Percentiles rank a stretch among this genome's conserved stretches.
Evolutionary conservation across 2,888 invertebrate species (phyloP).

Genomic region (Cistogaster globosa): DNA sequence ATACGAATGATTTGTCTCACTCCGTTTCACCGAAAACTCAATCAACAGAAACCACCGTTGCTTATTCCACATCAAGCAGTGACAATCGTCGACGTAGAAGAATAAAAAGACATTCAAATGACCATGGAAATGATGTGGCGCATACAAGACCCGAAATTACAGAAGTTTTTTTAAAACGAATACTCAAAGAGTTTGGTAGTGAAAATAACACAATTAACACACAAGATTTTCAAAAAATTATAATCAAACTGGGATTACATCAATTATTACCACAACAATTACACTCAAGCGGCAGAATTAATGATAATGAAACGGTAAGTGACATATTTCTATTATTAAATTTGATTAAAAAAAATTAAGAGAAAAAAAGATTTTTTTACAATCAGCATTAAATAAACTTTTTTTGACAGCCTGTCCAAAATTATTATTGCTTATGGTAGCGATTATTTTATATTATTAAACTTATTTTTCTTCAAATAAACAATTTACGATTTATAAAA

Average conservation of each 20-base stretch:
- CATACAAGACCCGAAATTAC: constrained; percentile 83
- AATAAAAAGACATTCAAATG: constrained; percentile 79
- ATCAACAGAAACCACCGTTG: constrained; percentile 62
- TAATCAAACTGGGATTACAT: constrained; percentile 85
- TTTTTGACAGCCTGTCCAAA: too few relatives aligned
- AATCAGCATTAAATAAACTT: too few relatives aligned
- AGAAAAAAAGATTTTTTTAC: background rate
- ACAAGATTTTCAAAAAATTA: constrained; percentile 88
- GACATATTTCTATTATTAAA: background rate
- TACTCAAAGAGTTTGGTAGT: constrained; percentile 87
- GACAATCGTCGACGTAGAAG: constrained; percentile 71
- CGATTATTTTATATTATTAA: too few relatives aligned
- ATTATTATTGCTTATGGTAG: too few relatives aligned
- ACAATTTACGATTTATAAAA: too few relatives aligned
- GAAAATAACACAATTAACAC: constrained; percentile 85
- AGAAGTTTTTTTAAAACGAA: constrained; percentile 86
- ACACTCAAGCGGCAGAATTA: constrained; percentile 59
- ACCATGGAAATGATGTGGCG: constrained; percentile 56
- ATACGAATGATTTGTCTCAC: constrained; percentile 70
- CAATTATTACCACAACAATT: constrained; percentile 82
- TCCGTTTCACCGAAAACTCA: constrained; percentile 46
- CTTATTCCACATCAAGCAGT: constrained; percentile 62
- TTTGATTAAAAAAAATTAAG: background rate
- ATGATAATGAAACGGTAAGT: constrained; percentile 66
- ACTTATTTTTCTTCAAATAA: too few relatives aligned